Evolutionary conservation across 1,140 invertebrate genomes (phyloP).

Genomic region (Drosophila kurseongensis): DNA sequence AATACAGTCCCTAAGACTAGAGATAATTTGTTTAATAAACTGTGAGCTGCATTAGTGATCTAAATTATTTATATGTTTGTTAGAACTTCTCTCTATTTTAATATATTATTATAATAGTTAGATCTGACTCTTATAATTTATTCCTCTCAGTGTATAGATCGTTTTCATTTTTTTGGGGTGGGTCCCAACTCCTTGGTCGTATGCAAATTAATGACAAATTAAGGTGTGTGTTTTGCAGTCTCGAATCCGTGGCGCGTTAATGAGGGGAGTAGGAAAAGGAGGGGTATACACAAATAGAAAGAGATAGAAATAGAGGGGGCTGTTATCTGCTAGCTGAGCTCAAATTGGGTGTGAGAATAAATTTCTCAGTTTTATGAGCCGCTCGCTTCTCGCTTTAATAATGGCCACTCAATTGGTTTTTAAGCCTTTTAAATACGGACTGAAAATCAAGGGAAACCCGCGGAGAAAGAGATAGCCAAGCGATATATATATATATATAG

Average conservation of each 20-base stretch:
- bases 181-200: conserved; percentile 36
- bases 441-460: neutral
- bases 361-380: conserved; percentile 76
- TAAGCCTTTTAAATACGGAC: conserved; percentile 46
- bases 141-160: conserved; percentile 8
- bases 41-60: too few species aligned
- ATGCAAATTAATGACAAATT: conserved; percentile 83
- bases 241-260: conserved; percentile 61
- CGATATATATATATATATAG: neutral
- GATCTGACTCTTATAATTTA: too few species aligned
- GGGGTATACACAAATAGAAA: neutral
- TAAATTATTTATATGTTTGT: too few species aligned
- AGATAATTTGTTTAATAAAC: too few species aligned
- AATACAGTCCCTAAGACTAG: too few species aligned
- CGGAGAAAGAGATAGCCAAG: neutral
- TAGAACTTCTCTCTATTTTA: too few species aligned
- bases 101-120: too few species aligned
- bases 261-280: conserved; percentile 16
- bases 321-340: conserved; percentile 62
- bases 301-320: conserved; percentile 7
- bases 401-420: conserved; percentile 73
- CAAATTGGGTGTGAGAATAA: conserved; percentile 83
- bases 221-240: conserved; percentile 81
- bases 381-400: conserved; percentile 67
- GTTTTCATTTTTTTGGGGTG: conserved; percentile 12